These are phyloP conservation scores for Botrylloides violaceus DNA, from an alignment of 23 tunicate genomes.

Conservation along the genomic window DNA sequence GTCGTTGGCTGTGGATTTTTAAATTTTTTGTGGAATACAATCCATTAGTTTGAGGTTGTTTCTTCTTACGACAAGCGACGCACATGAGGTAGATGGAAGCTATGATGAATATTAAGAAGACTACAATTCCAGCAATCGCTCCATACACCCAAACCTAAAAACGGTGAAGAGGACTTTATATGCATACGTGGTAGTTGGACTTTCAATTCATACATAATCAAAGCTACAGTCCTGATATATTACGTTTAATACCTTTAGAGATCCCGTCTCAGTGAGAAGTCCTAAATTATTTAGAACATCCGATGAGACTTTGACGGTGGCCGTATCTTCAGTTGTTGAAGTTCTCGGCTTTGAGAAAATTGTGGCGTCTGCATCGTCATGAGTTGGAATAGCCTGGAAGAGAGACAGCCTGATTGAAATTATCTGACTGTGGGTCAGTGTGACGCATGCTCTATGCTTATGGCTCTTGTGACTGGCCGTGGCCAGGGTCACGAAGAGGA, in stretches of 20 bases:
- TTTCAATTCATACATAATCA: too few species aligned
- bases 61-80: slow-evolving; percentile 25
- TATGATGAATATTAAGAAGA: slow-evolving; percentile 50
- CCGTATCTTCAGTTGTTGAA: background rate
- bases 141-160: slow-evolving; percentile 82
- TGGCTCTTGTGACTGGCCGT: too few species aligned
- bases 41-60: background rate
- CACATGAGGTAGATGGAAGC: slow-evolving; percentile 72
- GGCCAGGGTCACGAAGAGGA: too few species aligned
- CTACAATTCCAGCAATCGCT: slow-evolving; percentile 62
- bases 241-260: slow-evolving; percentile 17
- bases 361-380: too few species aligned
- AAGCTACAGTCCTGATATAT: too few species aligned
- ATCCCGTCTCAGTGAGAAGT: slow-evolving; percentile 4
- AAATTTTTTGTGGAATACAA: background rate
- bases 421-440: too few species aligned
- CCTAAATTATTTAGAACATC: slow-evolving; percentile 2
- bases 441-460: too few species aligned
- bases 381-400: too few species aligned
- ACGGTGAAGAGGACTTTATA: too few species aligned
- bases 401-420: too few species aligned
- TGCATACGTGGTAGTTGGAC: too few species aligned
- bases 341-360: too few species aligned
- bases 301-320: background rate
- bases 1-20: slow-evolving; percentile 13